Conservation (phyloP, 2,888 invertebrate genomes). For the Steromphala cineraria region DNA sequence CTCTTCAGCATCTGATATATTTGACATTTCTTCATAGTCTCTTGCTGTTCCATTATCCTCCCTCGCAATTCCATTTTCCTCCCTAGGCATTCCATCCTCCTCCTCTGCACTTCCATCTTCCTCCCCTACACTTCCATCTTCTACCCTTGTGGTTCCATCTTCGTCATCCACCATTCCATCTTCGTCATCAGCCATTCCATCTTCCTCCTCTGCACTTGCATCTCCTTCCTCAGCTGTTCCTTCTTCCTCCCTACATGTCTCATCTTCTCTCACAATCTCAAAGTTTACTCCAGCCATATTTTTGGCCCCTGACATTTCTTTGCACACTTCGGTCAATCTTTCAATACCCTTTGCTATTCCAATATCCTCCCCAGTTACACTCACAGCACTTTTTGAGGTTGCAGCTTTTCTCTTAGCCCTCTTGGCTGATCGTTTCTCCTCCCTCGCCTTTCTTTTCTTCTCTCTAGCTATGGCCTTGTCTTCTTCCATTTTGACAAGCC, state of each 20-base stretch:
- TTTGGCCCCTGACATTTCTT: no score
- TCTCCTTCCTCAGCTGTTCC: neutral
- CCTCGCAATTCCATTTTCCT: neutral
- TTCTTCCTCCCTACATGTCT: neutral
- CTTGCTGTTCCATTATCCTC: neutral
- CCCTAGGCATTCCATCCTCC: neutral
- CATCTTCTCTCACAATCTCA: no score
- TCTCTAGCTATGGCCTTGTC: slow-evolving; percentile 6
- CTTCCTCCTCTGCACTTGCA: neutral
- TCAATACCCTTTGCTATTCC: neutral
- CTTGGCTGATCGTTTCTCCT: neutral
- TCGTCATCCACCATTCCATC: neutral
- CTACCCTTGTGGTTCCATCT: neutral
- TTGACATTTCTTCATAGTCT: neutral
- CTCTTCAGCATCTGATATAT: neutral
- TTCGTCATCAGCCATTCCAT: neutral
- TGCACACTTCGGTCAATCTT: no score
- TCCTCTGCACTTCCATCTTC: neutral
- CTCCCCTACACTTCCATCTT: neutral
- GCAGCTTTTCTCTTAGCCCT: no score
- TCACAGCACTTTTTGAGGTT: neutral
- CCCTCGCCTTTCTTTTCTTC: slow-evolving; percentile 15
- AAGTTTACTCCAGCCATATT: no score
- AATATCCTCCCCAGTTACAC: neutral
- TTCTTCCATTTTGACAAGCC: slow-evolving; percentile 18